A percentile compares a stretch with the other conserved stretches of the same genome.
These are phyloP conservation scores for Sebastes kiyomatsui DNA, from an alignment of 2,797 vertebrate genomes.

Conservation along the genomic window DNA sequence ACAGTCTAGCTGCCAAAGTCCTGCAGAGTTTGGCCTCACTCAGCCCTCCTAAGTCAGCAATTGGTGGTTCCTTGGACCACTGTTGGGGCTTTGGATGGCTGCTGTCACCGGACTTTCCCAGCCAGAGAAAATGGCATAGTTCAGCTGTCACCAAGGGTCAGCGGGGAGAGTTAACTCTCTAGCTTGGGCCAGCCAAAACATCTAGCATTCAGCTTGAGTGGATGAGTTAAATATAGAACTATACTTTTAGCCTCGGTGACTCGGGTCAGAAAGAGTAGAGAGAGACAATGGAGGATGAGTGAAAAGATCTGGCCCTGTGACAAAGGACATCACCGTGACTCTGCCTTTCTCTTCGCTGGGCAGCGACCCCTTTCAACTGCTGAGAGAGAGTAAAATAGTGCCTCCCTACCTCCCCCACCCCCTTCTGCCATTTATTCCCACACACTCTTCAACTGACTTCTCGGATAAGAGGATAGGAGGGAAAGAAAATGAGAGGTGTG, in stretches of 20 bases:
- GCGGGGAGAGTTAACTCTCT: constrained; percentile 71
- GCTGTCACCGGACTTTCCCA: constrained; percentile 74
- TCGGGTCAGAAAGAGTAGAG: constrained; percentile 66
- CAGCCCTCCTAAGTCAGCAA: constrained; percentile 64
- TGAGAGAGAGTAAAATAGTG: constrained; percentile 74
- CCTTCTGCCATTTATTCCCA: constrained; percentile 34
- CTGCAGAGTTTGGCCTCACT: constrained; percentile 62
- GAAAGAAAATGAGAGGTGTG: constrained; percentile 69
- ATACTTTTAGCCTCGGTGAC: constrained; percentile 76
- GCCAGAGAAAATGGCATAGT: constrained; percentile 79
- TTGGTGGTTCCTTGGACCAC: constrained; percentile 67
- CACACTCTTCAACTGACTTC: constrained; percentile 59
- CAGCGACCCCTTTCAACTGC: constrained; percentile 80
- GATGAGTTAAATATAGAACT: constrained; percentile 95
- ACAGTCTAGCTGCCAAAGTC: constrained; percentile 58
- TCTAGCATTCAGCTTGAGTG: constrained; percentile 83
- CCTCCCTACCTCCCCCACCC: constrained; percentile 64
- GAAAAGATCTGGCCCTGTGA: constrained; percentile 78
- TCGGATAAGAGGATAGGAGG: constrained; percentile 36
- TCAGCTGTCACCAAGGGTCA: constrained; percentile 90
- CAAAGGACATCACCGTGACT: constrained; percentile 77
- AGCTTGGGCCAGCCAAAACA: constrained; percentile 53
- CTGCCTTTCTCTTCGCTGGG: constrained; percentile 58
- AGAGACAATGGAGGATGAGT: constrained; percentile 74
- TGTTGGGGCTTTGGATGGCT: constrained; percentile 60